Conservation (phyloP, 2,888 invertebrate genomes). For the Patella ulyssiponensis region DNA sequence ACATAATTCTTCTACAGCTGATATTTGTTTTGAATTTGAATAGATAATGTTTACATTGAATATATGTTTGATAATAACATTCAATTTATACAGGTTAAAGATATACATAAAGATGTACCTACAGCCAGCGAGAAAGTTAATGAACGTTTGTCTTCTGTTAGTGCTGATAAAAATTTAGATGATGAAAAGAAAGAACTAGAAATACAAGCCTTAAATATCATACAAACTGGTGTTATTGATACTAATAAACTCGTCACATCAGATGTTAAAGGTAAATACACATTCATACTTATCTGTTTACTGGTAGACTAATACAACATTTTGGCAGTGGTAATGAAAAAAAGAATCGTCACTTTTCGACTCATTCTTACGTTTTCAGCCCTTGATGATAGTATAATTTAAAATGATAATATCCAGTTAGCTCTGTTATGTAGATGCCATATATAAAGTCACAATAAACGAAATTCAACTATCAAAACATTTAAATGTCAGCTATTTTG, state of each 20-base stretch:
- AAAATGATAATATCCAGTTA: no score
- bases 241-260: background rate
- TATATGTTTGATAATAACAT: background rate
- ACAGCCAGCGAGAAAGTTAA: conserved; percentile 50
- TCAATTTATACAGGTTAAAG: conserved; percentile 42
- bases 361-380: no score
- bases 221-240: conserved; percentile 47
- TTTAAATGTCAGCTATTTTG: no score
- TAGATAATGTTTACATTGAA: background rate
- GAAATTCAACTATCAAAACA: no score
- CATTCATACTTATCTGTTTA: background rate
- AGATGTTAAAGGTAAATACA: background rate
- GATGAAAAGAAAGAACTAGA: conserved; percentile 48
- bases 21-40: no score
- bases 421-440: no score
- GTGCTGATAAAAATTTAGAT: conserved; percentile 40
- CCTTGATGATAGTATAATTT: no score
- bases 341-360: no score
- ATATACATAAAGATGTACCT: conserved; percentile 51
- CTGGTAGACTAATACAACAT: background rate
- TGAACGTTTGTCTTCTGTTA: conserved; percentile 38
- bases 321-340: background rate
- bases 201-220: conserved; percentile 49
- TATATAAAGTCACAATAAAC: no score
- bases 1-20: no score